Conservation (phyloP, 1,140 invertebrate species). For the Drosophila sp. region DNA sequence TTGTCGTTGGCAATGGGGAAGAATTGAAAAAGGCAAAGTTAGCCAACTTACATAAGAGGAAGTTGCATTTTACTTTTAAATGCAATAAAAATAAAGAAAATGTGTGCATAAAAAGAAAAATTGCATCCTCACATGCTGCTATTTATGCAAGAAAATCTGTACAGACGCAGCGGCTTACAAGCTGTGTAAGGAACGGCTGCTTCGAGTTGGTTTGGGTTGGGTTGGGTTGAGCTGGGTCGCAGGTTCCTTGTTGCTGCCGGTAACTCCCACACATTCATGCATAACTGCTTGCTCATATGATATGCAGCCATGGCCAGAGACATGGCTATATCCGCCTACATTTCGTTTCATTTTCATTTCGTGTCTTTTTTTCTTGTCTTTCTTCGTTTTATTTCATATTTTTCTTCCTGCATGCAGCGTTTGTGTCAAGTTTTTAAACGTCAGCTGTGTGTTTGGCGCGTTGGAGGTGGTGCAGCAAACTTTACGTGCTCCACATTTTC, state of each 20-base stretch:
- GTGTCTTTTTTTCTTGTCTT: conserved; percentile 26
- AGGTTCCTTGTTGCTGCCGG: background rate
- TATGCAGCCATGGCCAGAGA: conserved; percentile 48
- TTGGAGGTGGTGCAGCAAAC: conserved; percentile 29
- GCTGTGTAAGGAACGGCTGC: background rate
- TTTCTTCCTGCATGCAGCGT: conserved; percentile 48
- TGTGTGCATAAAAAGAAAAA: conserved; percentile 9
- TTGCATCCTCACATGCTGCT: conserved; percentile 60
- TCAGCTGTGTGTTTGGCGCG: conserved; percentile 41
- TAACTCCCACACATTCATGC: conserved; percentile 10
- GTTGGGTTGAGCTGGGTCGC: background rate
- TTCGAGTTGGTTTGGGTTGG: background rate
- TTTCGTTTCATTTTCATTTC: conserved; percentile 59
- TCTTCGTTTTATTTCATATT: conserved; percentile 4
- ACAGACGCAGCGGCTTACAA: conserved; percentile 65
- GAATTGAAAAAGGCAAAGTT: conserved; percentile 2
- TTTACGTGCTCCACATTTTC: conserved; percentile 61
- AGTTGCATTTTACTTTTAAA: conserved; percentile 68
- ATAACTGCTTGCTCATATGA: conserved; percentile 54
- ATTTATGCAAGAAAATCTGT: conserved; percentile 74
- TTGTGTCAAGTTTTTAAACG: conserved; percentile 71
- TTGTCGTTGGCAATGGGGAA: background rate
- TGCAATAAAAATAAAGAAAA: conserved; percentile 37
- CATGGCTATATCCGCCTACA: conserved; percentile 51
- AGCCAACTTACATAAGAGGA: conserved; percentile 29